Percentiles rank a stretch among this genome's conserved stretches.
Conservation (phyloP, 2,113 vertebrate genomes). For the Isurus oxyrinchus region DNA sequence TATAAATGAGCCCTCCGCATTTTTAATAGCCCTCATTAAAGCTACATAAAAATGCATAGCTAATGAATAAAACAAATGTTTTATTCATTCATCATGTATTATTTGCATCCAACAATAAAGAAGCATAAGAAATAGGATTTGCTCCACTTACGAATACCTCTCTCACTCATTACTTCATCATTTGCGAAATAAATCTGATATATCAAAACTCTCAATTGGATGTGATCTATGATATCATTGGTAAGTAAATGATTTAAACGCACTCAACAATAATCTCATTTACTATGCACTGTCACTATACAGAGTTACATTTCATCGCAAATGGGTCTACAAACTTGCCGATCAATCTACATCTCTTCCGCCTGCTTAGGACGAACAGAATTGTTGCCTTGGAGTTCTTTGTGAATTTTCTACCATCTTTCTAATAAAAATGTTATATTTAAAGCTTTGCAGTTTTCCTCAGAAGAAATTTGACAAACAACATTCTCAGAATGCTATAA, state of each 20-base stretch:
- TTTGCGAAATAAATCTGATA: constrained; percentile 10
- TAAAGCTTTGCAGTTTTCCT: not conserved
- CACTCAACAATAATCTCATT: constrained; percentile 10
- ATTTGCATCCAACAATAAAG: not conserved
- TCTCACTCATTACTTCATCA: not conserved
- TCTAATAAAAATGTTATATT: not conserved
- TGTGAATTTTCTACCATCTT: constrained; percentile 1
- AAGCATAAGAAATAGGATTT: not conserved
- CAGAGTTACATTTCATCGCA: not conserved
- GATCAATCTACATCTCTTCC: not conserved
- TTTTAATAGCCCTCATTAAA: constrained; percentile 29
- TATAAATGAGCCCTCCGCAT: constrained; percentile 29
- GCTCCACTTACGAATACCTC: not conserved
- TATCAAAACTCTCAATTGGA: constrained; percentile 20
- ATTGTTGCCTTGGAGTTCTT: not conserved
- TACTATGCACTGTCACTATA: not conserved
- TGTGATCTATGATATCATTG: not conserved
- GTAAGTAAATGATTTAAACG: constrained; percentile 1
- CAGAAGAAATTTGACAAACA: not conserved
- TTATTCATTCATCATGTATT: constrained; percentile 18
- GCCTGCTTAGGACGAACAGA: not conserved
- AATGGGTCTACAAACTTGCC: not conserved
- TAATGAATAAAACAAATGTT: constrained; percentile 28
- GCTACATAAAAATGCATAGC: constrained; percentile 29
- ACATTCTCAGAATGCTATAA: not conserved